Evolutionary conservation across 2,888 invertebrate genomes (phyloP), one percentile per base, ranked within the genome.

Genomic region (Mellilla xanthometata): DNA sequence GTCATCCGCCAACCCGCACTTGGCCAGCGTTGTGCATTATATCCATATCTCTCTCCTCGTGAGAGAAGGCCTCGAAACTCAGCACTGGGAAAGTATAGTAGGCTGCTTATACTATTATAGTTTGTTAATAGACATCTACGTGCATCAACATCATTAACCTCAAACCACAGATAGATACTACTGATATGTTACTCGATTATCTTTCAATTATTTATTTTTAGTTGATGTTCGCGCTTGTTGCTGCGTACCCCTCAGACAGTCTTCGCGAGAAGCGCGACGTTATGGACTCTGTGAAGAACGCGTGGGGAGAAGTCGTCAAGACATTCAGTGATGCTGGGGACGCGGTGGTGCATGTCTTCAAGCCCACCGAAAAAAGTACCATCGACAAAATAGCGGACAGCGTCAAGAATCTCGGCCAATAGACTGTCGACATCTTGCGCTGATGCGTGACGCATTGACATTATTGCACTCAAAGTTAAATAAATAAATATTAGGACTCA

Each of bases 261-360:
- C 7, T 43, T 0, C 66, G 82, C 6, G 60, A 62, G 11, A 80
- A 70, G 49, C 76, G 88, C 11, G 84, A 85, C 40, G 81, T 87
- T 0, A 74, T 81, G 79, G 88, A 87, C 0, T 69, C 81, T 0
- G 72, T 87, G 76, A 87, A 83, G 49, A 64, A 65, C 36, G 84
- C 86, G 0, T 85, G 83, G 86, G 68, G 66, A 12, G 84, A 79
- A 19, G 69, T 81, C 29, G 81, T 80, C 24, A 76, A 68, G 52
- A 81, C 84, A 0, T 53, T 87, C 19, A 72, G 69, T 6, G 72
- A 85, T 8, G 88, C 87, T 0, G 76, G 84, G 0, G 85, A 87
- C 38, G 79, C 85, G 0, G 81, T 87, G 0, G 83, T 87, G 1
- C 68, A 86, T 34, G 83, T 81, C 3, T 83, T 87, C 52, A 85